Evolutionary conservation across 2,888 invertebrate species (phyloP).

Genomic region (Rhimphoctona megacephalus): DNA sequence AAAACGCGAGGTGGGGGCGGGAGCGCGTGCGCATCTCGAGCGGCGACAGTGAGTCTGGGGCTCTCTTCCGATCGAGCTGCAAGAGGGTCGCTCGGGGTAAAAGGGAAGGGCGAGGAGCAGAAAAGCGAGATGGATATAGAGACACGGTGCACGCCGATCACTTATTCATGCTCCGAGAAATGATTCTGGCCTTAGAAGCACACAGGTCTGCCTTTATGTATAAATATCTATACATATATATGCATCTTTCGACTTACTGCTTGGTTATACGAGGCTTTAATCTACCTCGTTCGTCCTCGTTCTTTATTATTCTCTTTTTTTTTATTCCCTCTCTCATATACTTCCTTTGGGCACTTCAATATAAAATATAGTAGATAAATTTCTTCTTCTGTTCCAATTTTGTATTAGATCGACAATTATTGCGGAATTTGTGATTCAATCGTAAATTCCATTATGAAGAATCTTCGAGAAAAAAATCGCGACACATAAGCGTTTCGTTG

Average conservation of each 20-base stretch:
- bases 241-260: constrained; percentile 36
- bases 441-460: constrained; percentile 6
- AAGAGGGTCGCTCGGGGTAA: constrained; percentile 49
- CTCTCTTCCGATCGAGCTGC: constrained; percentile 46
- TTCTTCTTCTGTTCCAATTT: constrained; percentile 14
- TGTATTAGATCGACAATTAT: background rate
- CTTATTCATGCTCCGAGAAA: constrained; percentile 82
- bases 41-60: constrained; percentile 68
- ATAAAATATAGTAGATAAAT: constrained; percentile 31
- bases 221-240: background rate
- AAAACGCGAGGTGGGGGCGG: background rate
- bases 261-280: constrained; percentile 43
- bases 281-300: constrained; percentile 48
- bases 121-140: constrained; percentile 52
- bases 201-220: constrained; percentile 15
- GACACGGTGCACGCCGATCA: constrained; percentile 76
- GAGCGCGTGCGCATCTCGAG: constrained; percentile 53
- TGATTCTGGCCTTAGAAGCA: constrained; percentile 77
- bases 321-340: constrained; percentile 44
- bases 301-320: constrained; percentile 52
- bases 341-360: constrained; percentile 41
- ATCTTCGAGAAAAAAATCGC: background rate
- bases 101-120: background rate
- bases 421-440: background rate
- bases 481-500: background rate